phyloP scores from a whole-genome alignment of 1,140 invertebrate species.

The Zaprionus ghesquierei region DNA sequence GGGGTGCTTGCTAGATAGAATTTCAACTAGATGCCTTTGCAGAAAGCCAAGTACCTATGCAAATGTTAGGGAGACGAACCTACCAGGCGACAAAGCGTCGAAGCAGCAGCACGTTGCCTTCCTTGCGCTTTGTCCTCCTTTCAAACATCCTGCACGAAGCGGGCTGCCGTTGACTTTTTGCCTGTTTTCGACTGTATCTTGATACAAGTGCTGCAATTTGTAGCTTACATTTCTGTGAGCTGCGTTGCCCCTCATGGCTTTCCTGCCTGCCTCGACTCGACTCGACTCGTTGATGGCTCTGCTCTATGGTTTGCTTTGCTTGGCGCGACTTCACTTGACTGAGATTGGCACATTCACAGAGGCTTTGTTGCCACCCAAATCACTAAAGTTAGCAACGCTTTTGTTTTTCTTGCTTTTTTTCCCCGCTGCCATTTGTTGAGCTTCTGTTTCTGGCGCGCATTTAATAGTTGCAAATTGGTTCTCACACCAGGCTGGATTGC shows the following conservation, averaged over 20 bases:
- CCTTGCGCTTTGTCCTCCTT: constrained; percentile 25
- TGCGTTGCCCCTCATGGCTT: not conserved
- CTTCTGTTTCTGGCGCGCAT: constrained; percentile 67
- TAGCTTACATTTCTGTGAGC: constrained; percentile 53
- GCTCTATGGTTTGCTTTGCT: constrained; percentile 2
- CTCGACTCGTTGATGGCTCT: constrained; percentile 3
- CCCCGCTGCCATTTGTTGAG: constrained; percentile 19
- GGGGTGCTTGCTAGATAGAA: not conserved
- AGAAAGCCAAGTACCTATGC: constrained; percentile 56
- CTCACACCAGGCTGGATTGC: constrained; percentile 61
- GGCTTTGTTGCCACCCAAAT: constrained; percentile 47
- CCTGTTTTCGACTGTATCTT: constrained; percentile 65
- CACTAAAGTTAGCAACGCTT: constrained; percentile 45
- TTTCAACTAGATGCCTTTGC: not conserved
- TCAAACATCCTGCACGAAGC: constrained; percentile 41
- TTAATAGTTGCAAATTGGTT: constrained; percentile 78
- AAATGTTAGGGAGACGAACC: constrained; percentile 43
- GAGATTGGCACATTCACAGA: constrained; percentile 54
- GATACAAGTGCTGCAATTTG: constrained; percentile 78
- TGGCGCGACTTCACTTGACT: constrained; percentile 8
- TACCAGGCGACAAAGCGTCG: not conserved
- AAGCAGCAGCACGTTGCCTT: no score
- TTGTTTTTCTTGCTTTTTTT: constrained; percentile 10
- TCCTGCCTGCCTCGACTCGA: constrained; percentile 9
- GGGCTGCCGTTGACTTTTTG: constrained; percentile 48